These are phyloP conservation scores for Cynocephalus volans DNA, from an alignment of 2,113 vertebrate species.

Conservation along the genomic window DNA sequence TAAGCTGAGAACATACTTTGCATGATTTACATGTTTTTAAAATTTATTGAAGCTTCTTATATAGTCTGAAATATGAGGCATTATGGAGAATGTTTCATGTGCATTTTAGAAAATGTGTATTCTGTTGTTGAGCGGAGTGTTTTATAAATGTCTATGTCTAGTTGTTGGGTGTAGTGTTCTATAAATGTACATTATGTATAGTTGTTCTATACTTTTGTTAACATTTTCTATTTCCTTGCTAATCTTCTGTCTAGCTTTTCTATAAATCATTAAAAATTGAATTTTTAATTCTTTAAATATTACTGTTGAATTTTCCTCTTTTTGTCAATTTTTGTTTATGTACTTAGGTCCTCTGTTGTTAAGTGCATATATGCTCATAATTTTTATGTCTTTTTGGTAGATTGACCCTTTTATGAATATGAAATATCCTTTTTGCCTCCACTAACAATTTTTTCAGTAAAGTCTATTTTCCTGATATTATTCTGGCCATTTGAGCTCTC, in stretches of 20 bases:
- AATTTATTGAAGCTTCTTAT: neutral
- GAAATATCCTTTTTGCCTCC: neutral
- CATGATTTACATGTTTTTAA: neutral
- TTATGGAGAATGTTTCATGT: neutral
- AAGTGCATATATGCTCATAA: neutral
- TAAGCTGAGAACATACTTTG: neutral
- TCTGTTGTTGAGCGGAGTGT: neutral
- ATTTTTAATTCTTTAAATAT: neutral
- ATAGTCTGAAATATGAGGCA: neutral
- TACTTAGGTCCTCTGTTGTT: neutral
- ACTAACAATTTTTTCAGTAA: neutral
- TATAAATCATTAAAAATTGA: neutral
- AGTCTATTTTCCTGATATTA: neutral
- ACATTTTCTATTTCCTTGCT: neutral
- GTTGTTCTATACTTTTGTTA: neutral
- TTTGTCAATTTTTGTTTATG: neutral
- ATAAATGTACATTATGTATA: neutral
- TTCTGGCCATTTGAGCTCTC: neutral
- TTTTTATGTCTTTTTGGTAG: neutral
- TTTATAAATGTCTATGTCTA: neutral
- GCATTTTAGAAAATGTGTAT: neutral
- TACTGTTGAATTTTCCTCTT: neutral
- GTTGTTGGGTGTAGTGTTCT: neutral
- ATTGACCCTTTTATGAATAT: neutral
- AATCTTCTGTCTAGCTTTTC: neutral